These are phyloP conservation scores for Hypocryptadius cinnamomeus DNA, from an alignment of 2,113 vertebrate genomes.

Conservation along the genomic window DNA sequence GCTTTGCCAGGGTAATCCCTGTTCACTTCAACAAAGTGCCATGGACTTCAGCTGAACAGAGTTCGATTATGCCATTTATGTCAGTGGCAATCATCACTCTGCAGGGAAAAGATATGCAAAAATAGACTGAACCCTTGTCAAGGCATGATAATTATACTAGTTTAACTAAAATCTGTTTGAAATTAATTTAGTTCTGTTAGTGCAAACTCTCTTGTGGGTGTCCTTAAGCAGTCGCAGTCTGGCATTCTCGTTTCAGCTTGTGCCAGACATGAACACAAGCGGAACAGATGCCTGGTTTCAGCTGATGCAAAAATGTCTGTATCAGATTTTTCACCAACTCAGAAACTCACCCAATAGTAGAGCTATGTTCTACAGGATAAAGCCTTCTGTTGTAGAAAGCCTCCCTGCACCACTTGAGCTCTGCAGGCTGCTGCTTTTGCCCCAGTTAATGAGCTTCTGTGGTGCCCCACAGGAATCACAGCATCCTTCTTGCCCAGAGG, in stretches of 20 bases:
- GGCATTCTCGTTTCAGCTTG: neutral
- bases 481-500: neutral
- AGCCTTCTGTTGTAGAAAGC: neutral
- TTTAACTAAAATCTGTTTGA: constrained; percentile 22
- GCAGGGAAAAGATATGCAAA: neutral
- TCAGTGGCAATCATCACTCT: neutral
- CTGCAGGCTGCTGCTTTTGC: neutral
- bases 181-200: constrained; percentile 1
- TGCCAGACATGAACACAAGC: neutral
- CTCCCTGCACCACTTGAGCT: neutral
- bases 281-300: neutral
- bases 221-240: neutral
- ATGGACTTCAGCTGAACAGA: neutral
- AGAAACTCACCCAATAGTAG: neutral
- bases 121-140: neutral
- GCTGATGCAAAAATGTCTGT: neutral
- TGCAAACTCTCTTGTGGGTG: neutral
- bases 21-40: neutral
- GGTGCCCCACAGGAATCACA: neutral
- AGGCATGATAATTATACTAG: neutral
- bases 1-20: neutral
- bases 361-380: neutral
- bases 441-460: neutral
- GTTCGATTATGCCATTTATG: neutral
- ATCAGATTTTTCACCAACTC: neutral